Evolutionary conservation across 1,140 invertebrate species (phyloP).

Genomic region (Sogatella furcifera): DNA sequence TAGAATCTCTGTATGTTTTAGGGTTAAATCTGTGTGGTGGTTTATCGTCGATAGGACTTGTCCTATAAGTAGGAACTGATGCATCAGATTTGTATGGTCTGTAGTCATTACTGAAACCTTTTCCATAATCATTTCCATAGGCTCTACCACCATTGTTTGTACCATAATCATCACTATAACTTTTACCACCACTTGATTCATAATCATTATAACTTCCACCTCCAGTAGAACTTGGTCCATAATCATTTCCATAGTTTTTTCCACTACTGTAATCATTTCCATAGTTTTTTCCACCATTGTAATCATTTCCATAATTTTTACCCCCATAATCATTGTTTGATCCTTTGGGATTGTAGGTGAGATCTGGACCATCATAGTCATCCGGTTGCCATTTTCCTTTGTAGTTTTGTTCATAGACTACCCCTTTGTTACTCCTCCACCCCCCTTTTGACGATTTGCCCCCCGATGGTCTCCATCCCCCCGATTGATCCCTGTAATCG

Average conservation of each 20-base stretch:
- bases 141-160: not conserved
- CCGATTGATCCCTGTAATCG: not conserved
- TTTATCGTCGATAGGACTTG: not conserved
- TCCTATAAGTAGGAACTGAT: not conserved
- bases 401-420: not conserved
- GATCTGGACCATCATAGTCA: not conserved
- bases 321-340: not conserved
- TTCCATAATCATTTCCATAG: not conserved
- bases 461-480: not conserved
- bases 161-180: not conserved
- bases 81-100: not conserved
- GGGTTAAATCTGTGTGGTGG: too few species aligned
- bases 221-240: not conserved
- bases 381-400: not conserved
- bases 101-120: not conserved
- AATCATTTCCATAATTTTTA: not conserved
- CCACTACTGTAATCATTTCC: not conserved
- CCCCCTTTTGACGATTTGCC: not conserved
- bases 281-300: not conserved
- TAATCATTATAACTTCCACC: not conserved
- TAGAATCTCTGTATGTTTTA: too few species aligned
- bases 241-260: not conserved
- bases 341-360: not conserved
- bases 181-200: not conserved
- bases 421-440: not conserved